phyloP scores from a whole-genome alignment of 2,888 invertebrate genomes.

The Petrolisthes cinctipes region DNA sequence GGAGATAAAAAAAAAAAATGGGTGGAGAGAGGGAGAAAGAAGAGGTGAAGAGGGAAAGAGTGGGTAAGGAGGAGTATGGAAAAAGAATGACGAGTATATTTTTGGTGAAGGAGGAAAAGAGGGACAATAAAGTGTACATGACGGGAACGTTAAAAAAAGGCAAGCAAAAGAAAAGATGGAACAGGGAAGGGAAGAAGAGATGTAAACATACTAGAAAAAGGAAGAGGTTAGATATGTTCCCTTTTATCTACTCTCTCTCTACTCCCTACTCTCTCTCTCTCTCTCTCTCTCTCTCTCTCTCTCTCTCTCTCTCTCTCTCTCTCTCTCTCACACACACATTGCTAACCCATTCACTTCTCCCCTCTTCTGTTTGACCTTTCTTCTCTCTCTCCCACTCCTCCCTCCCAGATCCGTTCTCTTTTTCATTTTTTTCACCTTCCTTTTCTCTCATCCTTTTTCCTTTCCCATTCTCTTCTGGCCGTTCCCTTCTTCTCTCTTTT shows the following conservation, averaged over 20 bases:
- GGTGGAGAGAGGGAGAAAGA: not conserved
- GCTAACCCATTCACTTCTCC: conserved; percentile 13
- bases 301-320: conserved; percentile 1
- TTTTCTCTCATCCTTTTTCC: not conserved
- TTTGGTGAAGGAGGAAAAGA: not conserved
- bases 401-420: not conserved
- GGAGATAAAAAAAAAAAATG: not conserved
- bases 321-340: not conserved
- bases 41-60: not conserved
- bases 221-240: not conserved
- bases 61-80: not conserved
- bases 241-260: not conserved
- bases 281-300: not conserved
- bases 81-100: not conserved
- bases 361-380: conserved; percentile 32
- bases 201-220: not conserved
- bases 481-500: not conserved
- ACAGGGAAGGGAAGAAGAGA: not conserved
- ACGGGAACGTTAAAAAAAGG: not conserved
- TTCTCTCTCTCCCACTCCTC: conserved; percentile 27
- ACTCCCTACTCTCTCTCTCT: not conserved
- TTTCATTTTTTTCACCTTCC: conserved; percentile 21
- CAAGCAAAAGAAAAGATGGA: not conserved
- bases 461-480: not conserved
- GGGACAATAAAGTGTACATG: not conserved